Conservation (phyloP, 2,888 invertebrate genomes). For the Phaonia tiefii region DNA sequence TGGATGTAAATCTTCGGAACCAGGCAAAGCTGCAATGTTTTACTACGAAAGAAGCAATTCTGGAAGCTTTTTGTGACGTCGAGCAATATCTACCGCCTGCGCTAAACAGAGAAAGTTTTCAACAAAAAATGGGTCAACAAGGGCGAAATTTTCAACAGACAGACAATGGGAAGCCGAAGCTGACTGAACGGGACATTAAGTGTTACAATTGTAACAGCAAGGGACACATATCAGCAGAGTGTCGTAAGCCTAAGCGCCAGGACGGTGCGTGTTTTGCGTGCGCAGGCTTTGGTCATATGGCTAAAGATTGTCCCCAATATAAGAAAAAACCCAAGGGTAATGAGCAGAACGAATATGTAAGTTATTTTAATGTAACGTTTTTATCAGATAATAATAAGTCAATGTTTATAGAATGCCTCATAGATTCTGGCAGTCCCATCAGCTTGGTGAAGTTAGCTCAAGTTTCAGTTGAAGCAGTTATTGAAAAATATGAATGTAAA, state of each 20-base stretch:
- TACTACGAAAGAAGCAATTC: conserved; percentile 14
- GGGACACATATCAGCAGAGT: conserved; percentile 32
- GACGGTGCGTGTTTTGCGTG: conserved; percentile 37
- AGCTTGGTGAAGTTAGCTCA: too few relatives aligned
- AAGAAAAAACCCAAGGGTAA: conserved; percentile 14
- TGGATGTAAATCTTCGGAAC: conserved; percentile 45
- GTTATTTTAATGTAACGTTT: conserved; percentile 31
- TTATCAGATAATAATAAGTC: conserved; percentile 17
- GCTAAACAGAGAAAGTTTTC: too few relatives aligned
- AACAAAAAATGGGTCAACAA: conserved; percentile 9
- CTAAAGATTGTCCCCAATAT: conserved; percentile 34
- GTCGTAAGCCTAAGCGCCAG: conserved; percentile 42
- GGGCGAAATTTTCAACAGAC: neutral
- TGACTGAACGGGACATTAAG: neutral
- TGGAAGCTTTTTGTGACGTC: conserved; percentile 36
- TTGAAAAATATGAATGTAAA: too few relatives aligned
- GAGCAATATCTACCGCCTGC: too few relatives aligned
- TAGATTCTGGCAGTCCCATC: too few relatives aligned
- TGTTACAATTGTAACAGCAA: conserved; percentile 46
- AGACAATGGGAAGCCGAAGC: neutral
- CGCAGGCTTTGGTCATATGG: conserved; percentile 26
- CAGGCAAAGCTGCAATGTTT: conserved; percentile 42
- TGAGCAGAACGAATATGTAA: conserved; percentile 34
- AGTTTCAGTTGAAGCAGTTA: too few relatives aligned
- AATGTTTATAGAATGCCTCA: too few relatives aligned